These are phyloP conservation scores for Pelagia noctiluca DNA, from an alignment of 30 jellyfish, hydroid and myxozoan genomes.

Conservation along the genomic window DNA sequence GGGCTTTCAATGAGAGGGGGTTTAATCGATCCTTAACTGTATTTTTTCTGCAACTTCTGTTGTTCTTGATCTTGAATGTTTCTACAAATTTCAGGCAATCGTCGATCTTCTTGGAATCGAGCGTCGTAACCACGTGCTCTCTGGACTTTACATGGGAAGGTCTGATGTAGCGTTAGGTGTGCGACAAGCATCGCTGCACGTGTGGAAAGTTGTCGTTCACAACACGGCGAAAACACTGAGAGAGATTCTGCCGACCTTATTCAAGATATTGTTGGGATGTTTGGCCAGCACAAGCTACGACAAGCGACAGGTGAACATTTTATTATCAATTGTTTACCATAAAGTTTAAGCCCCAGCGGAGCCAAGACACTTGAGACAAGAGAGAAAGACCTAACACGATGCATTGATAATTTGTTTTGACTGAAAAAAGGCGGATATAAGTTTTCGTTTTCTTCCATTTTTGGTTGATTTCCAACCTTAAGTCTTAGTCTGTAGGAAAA, in stretches of 20 bases:
- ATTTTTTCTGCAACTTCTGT: not conserved
- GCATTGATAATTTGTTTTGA: no score
- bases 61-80: not conserved
- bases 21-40: not conserved
- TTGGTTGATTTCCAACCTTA: no score
- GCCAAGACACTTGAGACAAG: no score
- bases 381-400: no score
- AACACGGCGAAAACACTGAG: slow-evolving; percentile 96
- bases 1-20: no score
- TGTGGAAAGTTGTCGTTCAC: slow-evolving; percentile 97
- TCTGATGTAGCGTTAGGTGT: slow-evolving; percentile 94
- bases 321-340: not conserved
- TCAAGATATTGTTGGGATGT: slow-evolving; percentile 85
- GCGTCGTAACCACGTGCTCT: slow-evolving; percentile 94
- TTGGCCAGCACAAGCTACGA: slow-evolving; percentile 89
- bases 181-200: slow-evolving; percentile 96
- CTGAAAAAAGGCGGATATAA: no score
- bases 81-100: slow-evolving; percentile 71
- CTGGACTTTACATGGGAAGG: slow-evolving; percentile 99
- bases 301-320: slow-evolving; percentile 87
- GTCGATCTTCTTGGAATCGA: slow-evolving; percentile 86
- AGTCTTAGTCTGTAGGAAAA: no score
- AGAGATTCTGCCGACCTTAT: slow-evolving; percentile 90
- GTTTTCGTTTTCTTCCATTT: no score
- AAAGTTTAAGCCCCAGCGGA: no score